Evolutionary conservation across 2,888 invertebrate genomes (phyloP).

Genomic region (Andrena flavipes): DNA sequence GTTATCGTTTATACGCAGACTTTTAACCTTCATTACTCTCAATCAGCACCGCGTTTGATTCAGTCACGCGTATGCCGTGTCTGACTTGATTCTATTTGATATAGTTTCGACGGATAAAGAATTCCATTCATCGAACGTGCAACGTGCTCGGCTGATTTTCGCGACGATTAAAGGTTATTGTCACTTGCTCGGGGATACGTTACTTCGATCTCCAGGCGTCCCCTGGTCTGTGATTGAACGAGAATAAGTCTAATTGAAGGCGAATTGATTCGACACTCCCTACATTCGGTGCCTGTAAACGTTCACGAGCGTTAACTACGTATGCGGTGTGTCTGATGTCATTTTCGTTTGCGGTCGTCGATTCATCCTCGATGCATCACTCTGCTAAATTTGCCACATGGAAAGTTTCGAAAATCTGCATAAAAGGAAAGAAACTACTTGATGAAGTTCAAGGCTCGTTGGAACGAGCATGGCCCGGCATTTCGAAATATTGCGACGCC

Average conservation of each 20-base stretch:
- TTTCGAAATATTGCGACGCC: not conserved
- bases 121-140: not conserved
- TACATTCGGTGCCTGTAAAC: not conserved
- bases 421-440: not conserved
- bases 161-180: slow-evolving; percentile 18
- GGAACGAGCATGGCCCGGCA: no score
- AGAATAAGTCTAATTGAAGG: slow-evolving; percentile 8
- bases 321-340: not conserved
- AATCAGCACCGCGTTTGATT: slow-evolving; percentile 46
- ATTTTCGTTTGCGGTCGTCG: not conserved
- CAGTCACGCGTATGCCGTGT: slow-evolving; percentile 25
- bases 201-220: not conserved
- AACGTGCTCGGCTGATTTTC: not conserved
- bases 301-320: slow-evolving; percentile 11
- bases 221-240: not conserved
- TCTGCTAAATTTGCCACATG: not conserved
- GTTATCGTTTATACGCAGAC: slow-evolving; percentile 33
- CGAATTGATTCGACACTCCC: slow-evolving; percentile 1
- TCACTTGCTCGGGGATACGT: not conserved
- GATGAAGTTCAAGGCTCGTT: not conserved
- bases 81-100: slow-evolving; percentile 30
- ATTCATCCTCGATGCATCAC: slow-evolving; percentile 8
- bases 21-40: slow-evolving; percentile 53
- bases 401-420: no score
- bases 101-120: slow-evolving; percentile 20